phyloP scores from a whole-genome alignment of 2,888 invertebrate species.

The Heliothis peltigera region DNA sequence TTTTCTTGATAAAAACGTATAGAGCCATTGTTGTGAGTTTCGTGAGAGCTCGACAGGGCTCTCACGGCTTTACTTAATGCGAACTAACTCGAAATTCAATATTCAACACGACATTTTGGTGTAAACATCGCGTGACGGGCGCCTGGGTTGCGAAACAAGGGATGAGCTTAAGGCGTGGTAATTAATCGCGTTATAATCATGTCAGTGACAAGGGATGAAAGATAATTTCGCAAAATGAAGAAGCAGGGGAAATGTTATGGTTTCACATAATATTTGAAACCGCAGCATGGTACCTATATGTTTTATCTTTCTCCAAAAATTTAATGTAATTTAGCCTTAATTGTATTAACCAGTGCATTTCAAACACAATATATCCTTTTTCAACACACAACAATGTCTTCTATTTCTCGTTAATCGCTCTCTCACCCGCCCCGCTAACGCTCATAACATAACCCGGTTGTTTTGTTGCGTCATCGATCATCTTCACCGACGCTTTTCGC shows the following conservation, averaged over 20 bases:
- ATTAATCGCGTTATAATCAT: constrained; percentile 48
- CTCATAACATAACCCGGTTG: constrained; percentile 56
- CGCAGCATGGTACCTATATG: too few relatives aligned
- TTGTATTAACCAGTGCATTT: too few relatives aligned
- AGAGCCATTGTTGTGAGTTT: constrained; percentile 34
- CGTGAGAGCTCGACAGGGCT: constrained; percentile 42
- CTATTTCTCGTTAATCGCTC: background rate
- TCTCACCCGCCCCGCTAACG: constrained; percentile 35
- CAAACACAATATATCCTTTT: too few relatives aligned
- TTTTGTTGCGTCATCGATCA: constrained; percentile 85
- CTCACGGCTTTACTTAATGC: constrained; percentile 71
- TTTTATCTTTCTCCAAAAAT: too few relatives aligned
- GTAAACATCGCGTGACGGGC: constrained; percentile 83
- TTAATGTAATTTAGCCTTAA: too few relatives aligned
- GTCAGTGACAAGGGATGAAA: background rate
- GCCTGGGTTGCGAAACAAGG: constrained; percentile 64
- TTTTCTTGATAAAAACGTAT: constrained; percentile 27
- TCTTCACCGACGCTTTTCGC: constrained; percentile 76
- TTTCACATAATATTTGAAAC: too few relatives aligned
- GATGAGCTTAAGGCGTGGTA: constrained; percentile 43
- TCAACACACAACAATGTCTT: background rate
- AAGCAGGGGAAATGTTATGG: background rate
- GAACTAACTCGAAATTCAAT: constrained; percentile 84
- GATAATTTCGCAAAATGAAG: background rate
- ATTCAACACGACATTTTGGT: constrained; percentile 85